Base-by-base conservation (phyloP, 2,888 invertebrate genomes). In the Aleiodes testaceus region DNA sequence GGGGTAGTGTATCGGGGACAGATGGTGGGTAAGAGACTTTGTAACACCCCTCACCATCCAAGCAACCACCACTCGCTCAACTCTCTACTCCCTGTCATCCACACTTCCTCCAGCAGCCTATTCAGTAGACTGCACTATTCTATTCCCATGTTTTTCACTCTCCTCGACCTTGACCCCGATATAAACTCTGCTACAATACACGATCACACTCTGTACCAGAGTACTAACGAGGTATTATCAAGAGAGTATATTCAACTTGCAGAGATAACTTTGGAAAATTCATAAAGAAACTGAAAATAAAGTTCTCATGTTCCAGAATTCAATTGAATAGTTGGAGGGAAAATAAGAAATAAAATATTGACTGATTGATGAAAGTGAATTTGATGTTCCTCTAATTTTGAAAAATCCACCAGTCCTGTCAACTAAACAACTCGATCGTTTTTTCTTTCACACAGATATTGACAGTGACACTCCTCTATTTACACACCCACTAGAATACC, bases 161-260 rank as follows among this genome's bases (percentile, higher is more conserved):
- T 50, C 42, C 12, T 18, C 65, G 49, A 61, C 68, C 69, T 69
- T 69, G 69, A 69, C 69, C 63, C 44, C 44, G 63, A 69, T 69
- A 36, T 49, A 59, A 26, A 26, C 26, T 26, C 26, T 5, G 1
- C 26, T 26, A 26, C 61, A 18, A 16, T 12, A 47, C 49, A 45
- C 61, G 18, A 47, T n/a, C 18, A 18, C 36, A 30, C 22, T 22
- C 45, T 20, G 45, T 30, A 18, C 26, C 26, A 26, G 26, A 26
- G 26, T 26, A 26, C 22, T 47, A 16, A 47, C 22, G 26, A 59
- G 18, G 47, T n/a, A 18, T 26, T 20, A 22, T 18, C 30, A 26
- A 49, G 9, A 16, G 36, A 55, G 49, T 49, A 30, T 47, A 26
- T 26, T 47, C 30, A 47, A 42, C 26, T 59, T 22, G 16, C 22